Evolutionary conservation across 23 tunicate species (phyloP).

Genomic region (Clavelina lepadiformis): DNA sequence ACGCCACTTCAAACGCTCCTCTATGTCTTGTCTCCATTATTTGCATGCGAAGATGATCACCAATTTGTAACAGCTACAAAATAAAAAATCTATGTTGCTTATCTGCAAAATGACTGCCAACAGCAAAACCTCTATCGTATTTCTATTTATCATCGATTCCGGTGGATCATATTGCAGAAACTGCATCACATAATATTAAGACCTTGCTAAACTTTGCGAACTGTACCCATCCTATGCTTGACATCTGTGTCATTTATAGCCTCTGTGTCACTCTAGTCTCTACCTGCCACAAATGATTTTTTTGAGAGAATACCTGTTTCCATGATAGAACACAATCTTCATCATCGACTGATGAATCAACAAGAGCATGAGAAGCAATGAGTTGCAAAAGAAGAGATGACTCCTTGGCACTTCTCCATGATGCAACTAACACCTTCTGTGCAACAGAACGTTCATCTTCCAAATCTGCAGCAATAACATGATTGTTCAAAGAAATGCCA

Average conservation of each 20-base stretch:
- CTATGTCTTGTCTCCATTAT: constrained; percentile 59
- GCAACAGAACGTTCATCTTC: constrained; percentile 21
- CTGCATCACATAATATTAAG: too few relatives aligned
- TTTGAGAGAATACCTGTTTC: constrained; percentile 59
- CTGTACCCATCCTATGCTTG: too few relatives aligned
- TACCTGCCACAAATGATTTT: too few relatives aligned
- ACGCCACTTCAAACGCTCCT: constrained; percentile 82
- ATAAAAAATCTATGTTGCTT: not conserved
- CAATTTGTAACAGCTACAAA: constrained; percentile 42
- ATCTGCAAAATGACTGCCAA: too few relatives aligned
- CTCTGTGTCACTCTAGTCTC: too few relatives aligned
- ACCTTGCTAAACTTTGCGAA: too few relatives aligned
- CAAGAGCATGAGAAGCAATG: constrained; percentile 25
- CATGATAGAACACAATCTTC: constrained; percentile 39
- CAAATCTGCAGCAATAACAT: not conserved
- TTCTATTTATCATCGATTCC: too few relatives aligned
- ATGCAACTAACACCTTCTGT: constrained; percentile 46
- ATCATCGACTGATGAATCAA: constrained; percentile 24
- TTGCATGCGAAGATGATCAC: constrained; percentile 58
- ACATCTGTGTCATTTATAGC: too few relatives aligned
- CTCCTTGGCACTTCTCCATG: constrained; percentile 84
- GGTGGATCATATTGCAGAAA: too few relatives aligned
- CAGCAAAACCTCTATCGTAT: too few relatives aligned
- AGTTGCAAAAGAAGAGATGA: constrained; percentile 57
- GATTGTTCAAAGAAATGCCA: too few relatives aligned